Evolutionary conservation across 2,888 invertebrate genomes (phyloP).

Genomic region (Tetanocera ferruginea): DNA sequence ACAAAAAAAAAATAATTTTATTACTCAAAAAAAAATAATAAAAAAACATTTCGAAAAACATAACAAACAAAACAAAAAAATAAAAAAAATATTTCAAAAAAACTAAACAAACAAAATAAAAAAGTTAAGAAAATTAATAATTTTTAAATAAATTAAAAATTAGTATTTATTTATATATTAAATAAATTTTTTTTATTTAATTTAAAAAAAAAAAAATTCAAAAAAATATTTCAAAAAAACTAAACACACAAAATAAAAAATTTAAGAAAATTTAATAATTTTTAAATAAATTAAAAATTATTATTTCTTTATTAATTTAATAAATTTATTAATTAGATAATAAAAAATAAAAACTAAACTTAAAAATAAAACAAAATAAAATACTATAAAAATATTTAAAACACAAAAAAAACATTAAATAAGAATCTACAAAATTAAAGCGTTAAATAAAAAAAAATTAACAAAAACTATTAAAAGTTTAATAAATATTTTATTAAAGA

Average conservation of each 20-base stretch:
- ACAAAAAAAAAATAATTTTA: neutral
- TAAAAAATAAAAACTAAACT: neutral
- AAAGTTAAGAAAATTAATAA: neutral
- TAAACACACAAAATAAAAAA: neutral
- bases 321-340: too few relatives aligned
- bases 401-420: neutral
- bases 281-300: neutral
- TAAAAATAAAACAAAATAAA: too few relatives aligned
- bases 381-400: neutral
- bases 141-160: neutral
- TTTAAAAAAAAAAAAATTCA: neutral
- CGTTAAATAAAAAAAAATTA: too few relatives aligned
- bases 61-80: neutral
- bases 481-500: too few relatives aligned
- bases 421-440: too few relatives aligned
- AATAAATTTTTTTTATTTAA: too few relatives aligned
- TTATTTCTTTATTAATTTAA: too few relatives aligned
- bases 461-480: too few relatives aligned
- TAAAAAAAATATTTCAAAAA: neutral
- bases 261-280: neutral
- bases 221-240: neutral
- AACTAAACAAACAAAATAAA: neutral
- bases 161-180: too few relatives aligned
- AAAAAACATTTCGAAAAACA: neutral
- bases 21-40: neutral